Base-by-base conservation (phyloP, 2,888 invertebrate genomes). In the Oscheius sp. region DNA sequence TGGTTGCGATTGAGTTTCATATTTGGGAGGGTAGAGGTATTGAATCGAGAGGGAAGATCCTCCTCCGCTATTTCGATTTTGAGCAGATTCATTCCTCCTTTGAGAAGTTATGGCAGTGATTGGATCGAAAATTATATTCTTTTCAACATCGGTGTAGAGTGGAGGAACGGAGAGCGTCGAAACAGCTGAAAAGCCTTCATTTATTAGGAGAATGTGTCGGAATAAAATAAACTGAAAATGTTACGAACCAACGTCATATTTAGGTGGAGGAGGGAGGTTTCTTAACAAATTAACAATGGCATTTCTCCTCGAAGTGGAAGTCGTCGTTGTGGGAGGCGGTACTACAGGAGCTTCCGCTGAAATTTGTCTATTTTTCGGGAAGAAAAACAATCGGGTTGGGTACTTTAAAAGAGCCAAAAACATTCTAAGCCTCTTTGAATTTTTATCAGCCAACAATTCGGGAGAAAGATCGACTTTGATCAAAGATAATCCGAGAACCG, bases 211-310 rank as follows among this genome's bases (percentile, higher is more conserved):
- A 29, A 20, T 29, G 31, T 46, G 6, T 12, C 8, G 48, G 20
- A 39, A 23, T 15, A 27, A 12, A 68, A n/a, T n/a, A n/a, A n/a
- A n/a, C n/a, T n/a, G n/a, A n/a, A n/a, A n/a, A n/a, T n/a, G n/a
- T n/a, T n/a, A n/a, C 75, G 37, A 20, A 76, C 76, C 76, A 46
- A 76, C 71, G 57, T 76, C 74, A 68, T 76, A 76, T 73, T 74
- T 74, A 1, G 76, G 76, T 17, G 76, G 76, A 17, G 76, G 76
- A 29, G 76, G 76, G 1, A 74, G 58, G 55, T 76, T 72, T 8
- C 76, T 70, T 2, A 76, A 63, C 33, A 76, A 69, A 6, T 72
- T 72, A 0, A 72, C 72, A 25, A 74, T 70, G 29, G 74, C 74
- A 29, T 69, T 70, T 23, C 66, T 29, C 15, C 66, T n/a, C 8